Evolutionary conservation across 1,140 invertebrate species (phyloP).

Genomic region (Ceratosolen solmsi): DNA sequence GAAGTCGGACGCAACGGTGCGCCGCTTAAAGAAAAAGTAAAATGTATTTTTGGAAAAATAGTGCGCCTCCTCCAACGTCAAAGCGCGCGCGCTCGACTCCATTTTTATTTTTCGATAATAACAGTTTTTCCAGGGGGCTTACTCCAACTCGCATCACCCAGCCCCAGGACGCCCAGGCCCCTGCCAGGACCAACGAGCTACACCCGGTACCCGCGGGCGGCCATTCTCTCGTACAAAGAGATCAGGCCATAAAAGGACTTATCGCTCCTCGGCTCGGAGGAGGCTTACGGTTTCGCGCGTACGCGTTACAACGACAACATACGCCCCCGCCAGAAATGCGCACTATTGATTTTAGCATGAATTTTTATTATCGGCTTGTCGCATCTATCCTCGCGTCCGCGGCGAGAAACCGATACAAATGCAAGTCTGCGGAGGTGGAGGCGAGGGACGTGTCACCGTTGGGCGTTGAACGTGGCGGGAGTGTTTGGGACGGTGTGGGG

Average conservation of each 20-base stretch:
- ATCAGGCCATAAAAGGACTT: conserved; percentile 46
- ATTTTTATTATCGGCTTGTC: conserved; percentile 54
- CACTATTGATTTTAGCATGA: conserved; percentile 56
- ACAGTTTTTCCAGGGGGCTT: conserved; percentile 15
- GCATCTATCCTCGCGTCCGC: conserved; percentile 20
- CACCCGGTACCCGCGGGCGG: too few species aligned
- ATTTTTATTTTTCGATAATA: conserved; percentile 50
- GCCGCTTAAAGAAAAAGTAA: conserved; percentile 44
- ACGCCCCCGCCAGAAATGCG: neutral
- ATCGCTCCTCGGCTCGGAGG: conserved; percentile 5
- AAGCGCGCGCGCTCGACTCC: neutral
- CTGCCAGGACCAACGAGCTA: too few species aligned
- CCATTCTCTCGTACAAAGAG: neutral
- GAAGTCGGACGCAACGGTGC: neutral
- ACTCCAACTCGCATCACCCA: too few species aligned
- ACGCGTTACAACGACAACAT: conserved; percentile 12
- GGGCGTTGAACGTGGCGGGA: too few species aligned
- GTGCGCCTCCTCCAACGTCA: neutral
- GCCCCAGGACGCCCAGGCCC: too few species aligned
- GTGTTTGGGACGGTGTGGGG: too few species aligned
- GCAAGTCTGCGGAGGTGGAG: neutral
- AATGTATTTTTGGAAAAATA: conserved; percentile 45
- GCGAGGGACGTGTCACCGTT: too few species aligned
- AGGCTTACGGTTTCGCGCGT: conserved; percentile 8
- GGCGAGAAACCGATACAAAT: neutral